Evolutionary conservation across 2,888 invertebrate species (phyloP), one percentile per base, ranked within the genome.

Genomic region (Mesorhabditis belari): DNA sequence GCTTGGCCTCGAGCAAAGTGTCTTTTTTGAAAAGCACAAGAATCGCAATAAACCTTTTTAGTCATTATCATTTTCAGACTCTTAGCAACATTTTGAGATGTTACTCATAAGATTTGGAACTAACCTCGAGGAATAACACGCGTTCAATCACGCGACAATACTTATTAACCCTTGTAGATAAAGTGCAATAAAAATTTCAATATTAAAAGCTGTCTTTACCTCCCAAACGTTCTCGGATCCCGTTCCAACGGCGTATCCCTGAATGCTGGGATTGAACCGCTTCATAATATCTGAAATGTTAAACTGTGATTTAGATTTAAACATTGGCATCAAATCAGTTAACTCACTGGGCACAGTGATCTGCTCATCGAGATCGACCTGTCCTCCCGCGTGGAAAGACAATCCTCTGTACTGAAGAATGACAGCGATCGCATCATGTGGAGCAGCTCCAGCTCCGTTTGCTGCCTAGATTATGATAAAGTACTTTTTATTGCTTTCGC

Each of bases 261-360:
- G 86, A 58, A 89, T 76, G 58, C 85, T 83, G 0, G 87, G 87
- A 79, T 89, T 89, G 83, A 87, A 89, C 82, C 87, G 87, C 84
- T 88, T 86, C 56, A 89, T 82, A 74, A 89, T 87, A 79, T 89
- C 76, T 76, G 61, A 26, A 35, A 35, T n/a, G 35, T 23, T 50
- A 50, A 9, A 17, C 17, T 35, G 17, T 9, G 35, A 17, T 12
- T 35, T 9, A 35, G 35, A 9, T 9, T 12, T n/a, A 35, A 35
- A 35, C 6, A 35, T 17, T 17, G 44, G 44, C 12, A 35, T 17
- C 12, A n/a, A 12, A n/a, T n/a, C 2, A 0, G 3, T 50, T 63
- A n/a, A n/a, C n/a, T 61, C 4, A 75, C 74, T 73, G 19, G 74
- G 66, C 29, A 75, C 55, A 6, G 74, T 75, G 17, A 75, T 67